Conservation (phyloP, 2,888 invertebrate genomes). For the Tenthredo amoena region DNA sequence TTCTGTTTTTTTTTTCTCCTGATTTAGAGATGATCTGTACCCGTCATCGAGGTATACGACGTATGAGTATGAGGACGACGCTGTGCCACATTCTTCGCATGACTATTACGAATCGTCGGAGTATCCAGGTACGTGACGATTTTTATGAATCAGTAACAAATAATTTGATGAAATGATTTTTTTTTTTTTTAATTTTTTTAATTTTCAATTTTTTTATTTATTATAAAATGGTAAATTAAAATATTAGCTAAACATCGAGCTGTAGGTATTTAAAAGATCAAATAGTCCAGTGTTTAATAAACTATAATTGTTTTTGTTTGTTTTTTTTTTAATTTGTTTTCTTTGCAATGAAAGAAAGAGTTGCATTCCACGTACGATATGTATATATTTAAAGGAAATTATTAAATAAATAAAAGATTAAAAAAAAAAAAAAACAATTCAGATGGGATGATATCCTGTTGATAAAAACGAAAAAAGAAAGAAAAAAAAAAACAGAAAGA, state of each 20-base stretch:
- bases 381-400: constrained; percentile 5
- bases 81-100: constrained; percentile 73
- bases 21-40: constrained; percentile 51
- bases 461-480: constrained; percentile 15
- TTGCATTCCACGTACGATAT: constrained; percentile 3
- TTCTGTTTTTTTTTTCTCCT: constrained; percentile 59
- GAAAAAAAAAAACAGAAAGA: not conserved
- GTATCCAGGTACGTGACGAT: constrained; percentile 76
- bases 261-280: constrained; percentile 25
- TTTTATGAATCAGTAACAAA: constrained; percentile 26
- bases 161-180: constrained; percentile 24
- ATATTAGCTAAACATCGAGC: not conserved
- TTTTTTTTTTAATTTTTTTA: not conserved
- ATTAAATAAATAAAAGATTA: constrained; percentile 29
- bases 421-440: constrained; percentile 25
- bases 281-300: constrained; percentile 47
- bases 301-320: not conserved
- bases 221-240: not conserved
- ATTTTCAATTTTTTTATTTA: constrained; percentile 11
- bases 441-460: not conserved
- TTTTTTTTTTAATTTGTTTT: not conserved
- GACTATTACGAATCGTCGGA: constrained; percentile 79
- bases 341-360: not conserved
- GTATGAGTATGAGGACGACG: constrained; percentile 75
- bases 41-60: constrained; percentile 70